Conservation (phyloP, 1,140 invertebrate species). For the Heliconius congener region DNA sequence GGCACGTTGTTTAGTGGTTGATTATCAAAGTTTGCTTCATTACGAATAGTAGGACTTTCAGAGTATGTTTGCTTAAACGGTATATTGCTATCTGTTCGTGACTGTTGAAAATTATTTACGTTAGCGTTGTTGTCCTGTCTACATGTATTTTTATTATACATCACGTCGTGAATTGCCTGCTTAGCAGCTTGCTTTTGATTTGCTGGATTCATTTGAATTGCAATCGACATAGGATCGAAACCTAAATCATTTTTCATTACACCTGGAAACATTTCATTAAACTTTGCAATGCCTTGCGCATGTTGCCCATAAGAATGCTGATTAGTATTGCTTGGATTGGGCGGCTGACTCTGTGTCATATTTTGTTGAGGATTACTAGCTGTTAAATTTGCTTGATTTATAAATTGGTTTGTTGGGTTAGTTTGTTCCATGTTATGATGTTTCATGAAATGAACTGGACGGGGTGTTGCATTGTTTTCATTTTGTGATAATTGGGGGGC, state of each 20-base stretch:
- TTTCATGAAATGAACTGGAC: slow-evolving; percentile 18
- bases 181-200: slow-evolving; percentile 65
- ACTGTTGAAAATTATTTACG: neutral
- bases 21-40: neutral
- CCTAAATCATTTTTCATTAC: slow-evolving; percentile 64
- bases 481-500: slow-evolving; percentile 49
- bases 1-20: slow-evolving; percentile 8
- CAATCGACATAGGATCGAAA: slow-evolving; percentile 76
- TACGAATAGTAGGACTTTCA: neutral
- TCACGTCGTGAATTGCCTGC: slow-evolving; percentile 59
- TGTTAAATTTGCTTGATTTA: slow-evolving; percentile 36
- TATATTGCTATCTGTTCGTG: neutral
- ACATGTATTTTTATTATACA: slow-evolving; percentile 42
- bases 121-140: neutral
- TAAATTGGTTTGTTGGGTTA: slow-evolving; percentile 11
- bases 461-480: slow-evolving; percentile 40
- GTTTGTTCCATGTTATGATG: slow-evolving; percentile 16
- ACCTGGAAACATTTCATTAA: slow-evolving; percentile 74
- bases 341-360: neutral
- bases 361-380: neutral
- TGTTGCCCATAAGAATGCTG: slow-evolving; percentile 53
- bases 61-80: slow-evolving; percentile 24
- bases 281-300: slow-evolving; percentile 60
- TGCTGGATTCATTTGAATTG: slow-evolving; percentile 77
- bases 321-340: slow-evolving; percentile 1